phyloP scores from a whole-genome alignment of 92 coral and sea anemone species.

The Porites divaricata region DNA sequence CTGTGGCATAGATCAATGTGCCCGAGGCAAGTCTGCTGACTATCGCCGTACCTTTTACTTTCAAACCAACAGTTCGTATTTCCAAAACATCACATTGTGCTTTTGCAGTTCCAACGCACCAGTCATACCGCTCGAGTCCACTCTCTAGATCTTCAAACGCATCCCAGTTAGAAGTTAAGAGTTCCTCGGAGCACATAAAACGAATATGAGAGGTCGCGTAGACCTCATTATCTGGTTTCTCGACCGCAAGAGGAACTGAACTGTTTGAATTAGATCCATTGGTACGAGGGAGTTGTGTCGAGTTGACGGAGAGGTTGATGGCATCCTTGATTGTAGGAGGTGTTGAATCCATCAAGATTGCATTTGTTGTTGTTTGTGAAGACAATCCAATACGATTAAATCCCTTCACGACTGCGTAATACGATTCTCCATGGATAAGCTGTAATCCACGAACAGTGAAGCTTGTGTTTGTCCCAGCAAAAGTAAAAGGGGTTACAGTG shows the following conservation, averaged over 20 bases:
- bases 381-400: slow-evolving; percentile 75
- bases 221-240: not conserved
- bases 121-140: slow-evolving; percentile 63
- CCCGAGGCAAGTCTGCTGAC: slow-evolving; percentile 64
- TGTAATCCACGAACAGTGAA: slow-evolving; percentile 50
- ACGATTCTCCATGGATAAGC: slow-evolving; percentile 64
- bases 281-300: slow-evolving; percentile 26
- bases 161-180: slow-evolving; percentile 80
- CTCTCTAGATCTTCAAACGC: slow-evolving; percentile 87
- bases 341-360: slow-evolving; percentile 73
- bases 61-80: slow-evolving; percentile 38
- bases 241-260: not conserved
- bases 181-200: slow-evolving; percentile 76
- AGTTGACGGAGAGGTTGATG: slow-evolving; percentile 31
- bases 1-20: slow-evolving; percentile 70
- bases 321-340: slow-evolving; percentile 64
- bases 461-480: slow-evolving; percentile 63
- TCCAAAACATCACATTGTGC: slow-evolving; percentile 78
- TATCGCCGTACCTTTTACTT: slow-evolving; percentile 61
- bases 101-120: slow-evolving; percentile 87
- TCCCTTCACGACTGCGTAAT: slow-evolving; percentile 75
- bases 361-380: slow-evolving; percentile 57
- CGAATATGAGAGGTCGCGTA: slow-evolving; percentile 35
- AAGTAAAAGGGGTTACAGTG: slow-evolving; percentile 41
- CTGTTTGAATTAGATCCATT: slow-evolving; percentile 16